Percentiles rank a stretch among this genome's conserved stretches.
phyloP scores from a whole-genome alignment of 2,888 invertebrate species.

The Scaptomyza polygonia region DNA sequence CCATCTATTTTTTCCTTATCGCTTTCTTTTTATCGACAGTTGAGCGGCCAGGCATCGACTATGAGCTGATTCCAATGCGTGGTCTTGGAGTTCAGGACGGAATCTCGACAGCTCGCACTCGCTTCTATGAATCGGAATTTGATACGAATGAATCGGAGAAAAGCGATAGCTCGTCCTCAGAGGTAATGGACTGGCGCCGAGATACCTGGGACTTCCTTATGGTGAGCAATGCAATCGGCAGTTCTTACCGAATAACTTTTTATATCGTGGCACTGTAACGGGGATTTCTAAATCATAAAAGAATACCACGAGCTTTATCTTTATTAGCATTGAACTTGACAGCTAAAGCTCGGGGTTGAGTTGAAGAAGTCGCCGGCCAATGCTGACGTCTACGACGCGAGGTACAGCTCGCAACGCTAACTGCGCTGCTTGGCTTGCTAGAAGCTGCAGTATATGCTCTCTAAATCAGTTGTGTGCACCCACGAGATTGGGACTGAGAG shows the following conservation, averaged over 20 bases:
- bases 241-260: too few relatives aligned
- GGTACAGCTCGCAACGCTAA: not conserved
- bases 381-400: slow-evolving; percentile 4
- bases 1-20: not conserved
- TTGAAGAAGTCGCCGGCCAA: slow-evolving; percentile 5
- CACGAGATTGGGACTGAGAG: not conserved
- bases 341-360: slow-evolving; percentile 11
- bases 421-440: slow-evolving; percentile 23
- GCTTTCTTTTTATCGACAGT: not conserved
- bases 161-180: not conserved
- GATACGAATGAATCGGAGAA: not conserved
- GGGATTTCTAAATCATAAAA: not conserved
- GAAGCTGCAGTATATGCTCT: slow-evolving; percentile 21
- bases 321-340: slow-evolving; percentile 52
- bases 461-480: slow-evolving; percentile 1
- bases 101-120: not conserved
- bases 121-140: slow-evolving; percentile 25
- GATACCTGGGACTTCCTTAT: not conserved
- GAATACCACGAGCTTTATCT: not conserved
- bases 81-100: not conserved
- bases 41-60: not conserved
- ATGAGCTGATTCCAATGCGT: not conserved
- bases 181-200: slow-evolving; percentile 6
- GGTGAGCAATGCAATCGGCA: slow-evolving; percentile 18
- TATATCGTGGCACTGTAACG: not conserved